phyloP scores from a whole-genome alignment of 1,140 invertebrate genomes.

The Penaeus chinensis region DNA sequence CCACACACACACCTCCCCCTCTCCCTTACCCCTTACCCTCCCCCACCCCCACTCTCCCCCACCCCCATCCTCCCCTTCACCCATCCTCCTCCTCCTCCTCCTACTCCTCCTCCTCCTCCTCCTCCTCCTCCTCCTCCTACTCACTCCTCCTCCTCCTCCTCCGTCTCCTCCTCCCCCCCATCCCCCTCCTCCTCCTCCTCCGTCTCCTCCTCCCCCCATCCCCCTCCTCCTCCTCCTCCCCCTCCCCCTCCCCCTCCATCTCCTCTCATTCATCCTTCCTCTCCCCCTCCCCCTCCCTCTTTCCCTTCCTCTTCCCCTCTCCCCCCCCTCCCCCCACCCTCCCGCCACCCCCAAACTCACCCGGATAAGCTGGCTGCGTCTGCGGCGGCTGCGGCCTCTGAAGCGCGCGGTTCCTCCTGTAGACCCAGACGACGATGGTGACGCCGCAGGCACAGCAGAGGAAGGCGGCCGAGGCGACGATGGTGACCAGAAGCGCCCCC shows the following conservation, averaged over 20 bases:
- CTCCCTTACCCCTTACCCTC: too few relatives aligned
- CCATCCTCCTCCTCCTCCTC: too few relatives aligned
- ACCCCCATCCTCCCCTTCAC: not conserved
- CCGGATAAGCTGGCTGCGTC: slow-evolving; percentile 33
- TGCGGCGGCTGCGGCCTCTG: slow-evolving; percentile 25
- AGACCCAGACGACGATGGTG: slow-evolving; percentile 73
- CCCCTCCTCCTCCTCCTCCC: not conserved
- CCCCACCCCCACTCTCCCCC: too few relatives aligned
- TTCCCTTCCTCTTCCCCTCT: not conserved
- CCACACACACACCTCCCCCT: too few relatives aligned
- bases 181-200: too few relatives aligned
- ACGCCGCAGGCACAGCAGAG: slow-evolving; percentile 74
- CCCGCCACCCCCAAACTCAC: slow-evolving; percentile 21
- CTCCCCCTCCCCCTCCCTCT: not conserved
- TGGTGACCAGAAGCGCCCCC: slow-evolving; percentile 79
- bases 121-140: too few relatives aligned
- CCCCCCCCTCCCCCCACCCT: not conserved
- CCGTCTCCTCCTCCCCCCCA: not conserved
- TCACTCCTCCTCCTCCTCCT: too few relatives aligned
- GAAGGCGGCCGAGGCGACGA: slow-evolving; percentile 74
- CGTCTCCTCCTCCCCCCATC: too few relatives aligned
- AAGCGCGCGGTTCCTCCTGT: slow-evolving; percentile 79
- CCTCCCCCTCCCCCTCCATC: too few relatives aligned
- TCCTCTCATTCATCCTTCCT: not conserved
- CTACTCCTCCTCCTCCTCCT: too few relatives aligned